phyloP scores from a whole-genome alignment of 1,140 invertebrate genomes.

The Cryptotermes secundus region DNA sequence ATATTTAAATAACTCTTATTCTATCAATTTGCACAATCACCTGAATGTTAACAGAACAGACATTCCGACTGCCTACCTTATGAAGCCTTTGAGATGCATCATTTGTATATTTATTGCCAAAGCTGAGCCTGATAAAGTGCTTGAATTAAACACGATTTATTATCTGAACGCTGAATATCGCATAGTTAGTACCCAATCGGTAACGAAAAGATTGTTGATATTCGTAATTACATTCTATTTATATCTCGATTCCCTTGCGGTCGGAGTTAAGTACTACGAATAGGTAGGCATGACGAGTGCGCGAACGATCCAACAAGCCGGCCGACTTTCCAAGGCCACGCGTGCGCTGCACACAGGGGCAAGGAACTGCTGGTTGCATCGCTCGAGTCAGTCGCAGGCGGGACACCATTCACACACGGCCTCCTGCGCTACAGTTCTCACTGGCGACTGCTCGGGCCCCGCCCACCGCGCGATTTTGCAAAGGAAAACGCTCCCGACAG shows the following conservation, averaged over 20 bases:
- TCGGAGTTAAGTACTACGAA: constrained; percentile 14
- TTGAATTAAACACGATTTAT: background rate
- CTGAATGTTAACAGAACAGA: no score
- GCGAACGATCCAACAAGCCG: constrained; percentile 1
- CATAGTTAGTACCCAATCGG: background rate
- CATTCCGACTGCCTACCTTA: no score
- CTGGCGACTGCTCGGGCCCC: background rate
- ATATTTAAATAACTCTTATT: no score
- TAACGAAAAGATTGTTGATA: background rate
- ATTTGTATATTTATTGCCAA: background rate
- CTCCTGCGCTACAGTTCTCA: background rate
- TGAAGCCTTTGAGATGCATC: background rate
- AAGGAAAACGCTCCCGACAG: background rate
- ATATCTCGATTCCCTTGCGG: background rate
- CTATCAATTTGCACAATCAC: no score
- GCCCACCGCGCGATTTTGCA: constrained; percentile 12
- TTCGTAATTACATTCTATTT: background rate
- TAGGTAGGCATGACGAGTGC: constrained; percentile 8
- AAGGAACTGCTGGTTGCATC: constrained; percentile 14
- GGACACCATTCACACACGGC: constrained; percentile 16
- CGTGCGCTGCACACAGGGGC: constrained; percentile 10
- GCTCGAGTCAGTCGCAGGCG: constrained; percentile 10
- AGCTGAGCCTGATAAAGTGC: background rate
- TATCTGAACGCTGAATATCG: background rate
- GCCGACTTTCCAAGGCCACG: constrained; percentile 15